Evolutionary conservation across 2,113 vertebrate genomes (phyloP).

Genomic region (Nyctibius bracteatus): DNA sequence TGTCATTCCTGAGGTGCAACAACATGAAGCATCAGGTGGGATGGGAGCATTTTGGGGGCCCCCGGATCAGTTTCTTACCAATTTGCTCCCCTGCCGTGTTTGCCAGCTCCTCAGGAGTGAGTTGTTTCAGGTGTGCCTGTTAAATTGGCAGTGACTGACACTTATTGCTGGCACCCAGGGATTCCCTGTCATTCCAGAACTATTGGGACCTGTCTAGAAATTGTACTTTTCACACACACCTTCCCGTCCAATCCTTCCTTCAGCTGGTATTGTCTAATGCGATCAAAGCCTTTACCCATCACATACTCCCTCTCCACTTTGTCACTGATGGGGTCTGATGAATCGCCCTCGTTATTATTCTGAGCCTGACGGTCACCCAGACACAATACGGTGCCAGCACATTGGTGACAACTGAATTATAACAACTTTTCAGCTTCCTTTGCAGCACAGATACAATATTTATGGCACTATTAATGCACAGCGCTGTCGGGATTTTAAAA

Average conservation of each 20-base stretch:
- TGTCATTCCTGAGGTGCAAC: neutral
- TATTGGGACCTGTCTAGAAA: constrained; percentile 4
- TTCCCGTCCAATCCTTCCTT: neutral
- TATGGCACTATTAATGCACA: constrained; percentile 55
- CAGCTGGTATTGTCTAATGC: constrained; percentile 7
- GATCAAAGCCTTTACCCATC: constrained; percentile 48
- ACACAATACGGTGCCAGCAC: constrained; percentile 21
- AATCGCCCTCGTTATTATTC: constrained; percentile 32
- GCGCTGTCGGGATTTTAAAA: constrained; percentile 39
- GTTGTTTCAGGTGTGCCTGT: neutral
- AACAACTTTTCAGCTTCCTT: constrained; percentile 40
- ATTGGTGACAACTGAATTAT: constrained; percentile 45
- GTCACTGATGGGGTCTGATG: constrained; percentile 23
- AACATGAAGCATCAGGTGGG: neutral
- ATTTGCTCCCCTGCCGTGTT: neutral
- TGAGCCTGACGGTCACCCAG: constrained; percentile 43
- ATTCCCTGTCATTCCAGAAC: constrained; percentile 6
- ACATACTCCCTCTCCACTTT: constrained; percentile 17
- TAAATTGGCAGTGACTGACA: constrained; percentile 56
- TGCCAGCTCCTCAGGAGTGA: neutral
- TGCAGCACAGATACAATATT: constrained; percentile 54
- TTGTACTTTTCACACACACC: neutral
- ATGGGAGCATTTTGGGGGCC: accelerated
- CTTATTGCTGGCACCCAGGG: neutral
- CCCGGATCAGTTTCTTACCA: neutral